These are phyloP conservation scores for Drosophila willistoni DNA, from an alignment of 1,140 invertebrate genomes.

Conservation along the genomic window DNA sequence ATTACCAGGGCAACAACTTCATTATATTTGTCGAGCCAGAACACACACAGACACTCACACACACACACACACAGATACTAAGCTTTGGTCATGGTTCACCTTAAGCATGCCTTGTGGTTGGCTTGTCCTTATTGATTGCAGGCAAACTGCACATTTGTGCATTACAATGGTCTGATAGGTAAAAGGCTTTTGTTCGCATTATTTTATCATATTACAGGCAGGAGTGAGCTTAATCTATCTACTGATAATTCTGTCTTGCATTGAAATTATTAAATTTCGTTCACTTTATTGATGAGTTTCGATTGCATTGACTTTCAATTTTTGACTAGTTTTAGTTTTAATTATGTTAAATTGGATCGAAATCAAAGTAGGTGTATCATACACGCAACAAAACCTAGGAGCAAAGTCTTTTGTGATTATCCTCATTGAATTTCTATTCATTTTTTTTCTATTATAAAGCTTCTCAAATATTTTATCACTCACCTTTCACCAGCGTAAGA, in stretches of 20 bases:
- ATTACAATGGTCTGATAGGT: too few species aligned
- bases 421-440: background rate
- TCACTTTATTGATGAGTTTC: background rate
- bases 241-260: background rate
- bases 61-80: background rate
- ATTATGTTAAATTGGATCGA: too few species aligned
- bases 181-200: background rate
- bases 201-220: background rate
- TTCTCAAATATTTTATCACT: slow-evolving; percentile 70
- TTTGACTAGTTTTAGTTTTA: too few species aligned
- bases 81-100: background rate
- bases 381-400: background rate
- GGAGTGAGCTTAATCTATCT: background rate
- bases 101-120: background rate
- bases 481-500: slow-evolving; percentile 90
- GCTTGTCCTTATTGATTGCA: background rate
- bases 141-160: background rate
- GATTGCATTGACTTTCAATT: too few species aligned
- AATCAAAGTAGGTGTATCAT: background rate
- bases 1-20: slow-evolving; percentile 40
- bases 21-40: slow-evolving; percentile 39
- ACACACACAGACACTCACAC: background rate
- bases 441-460: slow-evolving; percentile 15
- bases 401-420: slow-evolving; percentile 6
- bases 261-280: background rate